Base-by-base conservation (phyloP, 2,113 vertebrate genomes). In the Corydoras sp. region DNA sequence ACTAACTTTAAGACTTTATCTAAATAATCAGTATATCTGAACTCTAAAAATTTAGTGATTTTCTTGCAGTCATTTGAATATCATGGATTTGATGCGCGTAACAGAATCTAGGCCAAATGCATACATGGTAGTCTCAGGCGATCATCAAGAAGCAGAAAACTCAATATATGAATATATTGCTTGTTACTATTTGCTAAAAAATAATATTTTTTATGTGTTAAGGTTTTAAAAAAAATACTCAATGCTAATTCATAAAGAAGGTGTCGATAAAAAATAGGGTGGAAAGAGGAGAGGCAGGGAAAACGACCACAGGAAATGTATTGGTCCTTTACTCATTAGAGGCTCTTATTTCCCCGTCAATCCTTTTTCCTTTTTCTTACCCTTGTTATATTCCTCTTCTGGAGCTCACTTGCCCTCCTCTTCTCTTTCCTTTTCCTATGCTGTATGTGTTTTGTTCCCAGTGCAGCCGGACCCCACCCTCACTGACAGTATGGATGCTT, bases 391-490 rank as follows among this genome's bases (percentile, higher is more conserved):
- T 85, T 89, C 85, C 86, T 89, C 87, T 86, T 86, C 82, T 83
- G 83, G 80, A 83, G 83, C 78, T 80, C 74, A 82, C 76, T 84
- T 70, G 78, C 71, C 80, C 83, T 79, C 79, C 81, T 72, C 78
- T 78, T 75, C 75, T 77, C 71, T 78, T 74, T 71, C 77, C 69
- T 56, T 76, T 75, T 83, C 70, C 84, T 69, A 72, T 77, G 78
- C 76, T 83, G 82, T 86, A 62, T 82, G 55, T 85, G 83, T 83
- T 81, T 85, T 80, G 81, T 78, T 89, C 72, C 85, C 82, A 76
- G 83, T 82, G 81, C 74, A 84, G 83, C 85, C 70, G 85, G 83
- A 89, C 89, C 89, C 86, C 90, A 90, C 90, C 89, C 89, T 88
- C 85, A 86, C 83, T 79, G 81, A 87, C 85, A 80, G 84, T 85